phyloP scores from a whole-genome alignment of 2,888 invertebrate genomes.

The Lasioglossum lativentre region DNA sequence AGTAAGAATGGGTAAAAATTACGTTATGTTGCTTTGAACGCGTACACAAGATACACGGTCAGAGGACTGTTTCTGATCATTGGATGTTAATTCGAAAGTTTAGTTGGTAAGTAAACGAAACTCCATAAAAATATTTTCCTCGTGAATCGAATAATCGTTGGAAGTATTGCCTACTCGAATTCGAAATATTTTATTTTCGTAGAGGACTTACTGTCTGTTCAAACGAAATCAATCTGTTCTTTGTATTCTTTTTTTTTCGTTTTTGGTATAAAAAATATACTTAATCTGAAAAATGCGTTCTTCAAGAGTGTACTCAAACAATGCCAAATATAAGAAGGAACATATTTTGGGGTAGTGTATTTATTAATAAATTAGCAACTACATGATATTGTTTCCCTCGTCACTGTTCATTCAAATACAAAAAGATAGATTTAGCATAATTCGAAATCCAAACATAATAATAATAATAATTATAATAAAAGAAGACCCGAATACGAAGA shows the following conservation, averaged over 20 bases:
- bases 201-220: neutral
- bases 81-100: neutral
- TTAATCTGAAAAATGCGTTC: conserved; percentile 27
- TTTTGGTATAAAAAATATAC: conserved; percentile 12
- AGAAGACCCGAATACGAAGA: conserved; percentile 34
- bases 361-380: conserved; percentile 50
- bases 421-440: conserved; percentile 56
- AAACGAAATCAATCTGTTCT: neutral
- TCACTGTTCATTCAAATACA: conserved; percentile 67
- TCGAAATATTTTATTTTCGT: neutral
- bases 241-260: neutral
- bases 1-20: conserved; percentile 37
- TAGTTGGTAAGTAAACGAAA: conserved; percentile 16
- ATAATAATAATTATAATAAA: conserved; percentile 25
- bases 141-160: neutral
- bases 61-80: conserved; percentile 8
- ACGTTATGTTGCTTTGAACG: conserved; percentile 27
- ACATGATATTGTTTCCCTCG: conserved; percentile 45
- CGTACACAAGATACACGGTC: conserved; percentile 14
- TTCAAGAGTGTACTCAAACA: conserved; percentile 19
- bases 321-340: conserved; percentile 39
- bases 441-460: conserved; percentile 45
- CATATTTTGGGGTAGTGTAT: conserved; percentile 53
- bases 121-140: neutral
- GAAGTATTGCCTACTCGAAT: neutral